A percentile compares a stretch with the other conserved stretches of the same genome.
These are phyloP conservation scores for Okapia johnstoni DNA, from an alignment of 2,113 vertebrate species.

Conservation along the genomic window DNA sequence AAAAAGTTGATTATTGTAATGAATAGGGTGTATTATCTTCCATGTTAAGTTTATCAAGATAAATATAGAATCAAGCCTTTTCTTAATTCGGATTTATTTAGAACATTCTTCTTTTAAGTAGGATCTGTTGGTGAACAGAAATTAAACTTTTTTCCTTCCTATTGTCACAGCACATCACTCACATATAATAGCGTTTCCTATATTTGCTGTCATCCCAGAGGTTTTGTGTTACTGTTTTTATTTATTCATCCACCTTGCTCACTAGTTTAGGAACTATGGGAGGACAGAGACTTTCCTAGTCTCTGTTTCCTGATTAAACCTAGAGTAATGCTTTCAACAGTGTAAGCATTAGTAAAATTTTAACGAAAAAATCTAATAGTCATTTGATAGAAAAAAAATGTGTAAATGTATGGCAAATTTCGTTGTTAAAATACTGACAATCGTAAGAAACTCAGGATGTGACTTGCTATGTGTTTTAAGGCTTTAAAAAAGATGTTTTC, in stretches of 20 bases:
- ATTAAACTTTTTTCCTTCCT: background rate
- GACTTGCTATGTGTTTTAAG: background rate
- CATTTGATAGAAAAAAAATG: background rate
- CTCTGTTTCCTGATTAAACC: background rate
- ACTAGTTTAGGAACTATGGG: background rate
- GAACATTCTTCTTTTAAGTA: background rate
- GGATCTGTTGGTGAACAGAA: background rate
- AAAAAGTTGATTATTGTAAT: background rate
- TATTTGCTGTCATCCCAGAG: background rate
- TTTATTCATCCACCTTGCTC: background rate
- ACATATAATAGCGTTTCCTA: background rate
- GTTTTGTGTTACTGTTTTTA: background rate
- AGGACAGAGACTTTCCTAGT: background rate
- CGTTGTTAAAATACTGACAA: background rate
- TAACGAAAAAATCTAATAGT: background rate
- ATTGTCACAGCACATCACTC: background rate
- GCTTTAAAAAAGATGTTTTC: background rate
- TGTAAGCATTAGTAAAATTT: background rate
- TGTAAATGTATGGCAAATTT: background rate
- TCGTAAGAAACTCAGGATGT: background rate
- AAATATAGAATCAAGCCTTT: background rate
- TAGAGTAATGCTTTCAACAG: background rate
- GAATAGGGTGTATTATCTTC: background rate
- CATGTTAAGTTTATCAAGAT: background rate
- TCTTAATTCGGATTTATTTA: background rate